phyloP scores from a whole-genome alignment of 2,888 invertebrate genomes.

The Aproaerema taeniolella region DNA sequence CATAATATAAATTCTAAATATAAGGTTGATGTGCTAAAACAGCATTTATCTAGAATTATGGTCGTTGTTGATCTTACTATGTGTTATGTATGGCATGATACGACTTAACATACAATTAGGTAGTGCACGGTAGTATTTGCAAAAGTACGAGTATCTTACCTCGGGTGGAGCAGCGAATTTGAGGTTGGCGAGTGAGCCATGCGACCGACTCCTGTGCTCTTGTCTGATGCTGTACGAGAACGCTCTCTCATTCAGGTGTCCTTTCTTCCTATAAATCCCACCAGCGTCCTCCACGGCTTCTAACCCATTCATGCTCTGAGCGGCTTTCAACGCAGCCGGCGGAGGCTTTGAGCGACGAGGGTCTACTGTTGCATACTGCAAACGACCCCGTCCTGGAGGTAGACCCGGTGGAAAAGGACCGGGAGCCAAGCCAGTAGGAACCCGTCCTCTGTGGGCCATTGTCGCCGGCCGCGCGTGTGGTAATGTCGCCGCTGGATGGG shows the following conservation, averaged over 20 bases:
- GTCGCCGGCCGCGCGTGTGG: constrained; percentile 68
- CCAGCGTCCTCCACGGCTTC: constrained; percentile 80
- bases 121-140: background rate
- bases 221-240: constrained; percentile 96
- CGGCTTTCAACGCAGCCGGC: constrained; percentile 80
- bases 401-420: constrained; percentile 60
- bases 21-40: too few species aligned
- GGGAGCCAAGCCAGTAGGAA: constrained; percentile 76
- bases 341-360: constrained; percentile 80
- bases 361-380: constrained; percentile 80
- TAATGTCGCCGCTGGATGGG: constrained; percentile 63
- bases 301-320: constrained; percentile 81
- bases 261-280: constrained; percentile 92
- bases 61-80: too few species aligned
- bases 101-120: too few species aligned
- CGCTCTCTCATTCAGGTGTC: constrained; percentile 94
- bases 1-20: background rate
- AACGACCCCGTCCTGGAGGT: constrained; percentile 54
- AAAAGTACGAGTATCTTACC: constrained; percentile 39
- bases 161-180: constrained; percentile 89
- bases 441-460: constrained; percentile 75
- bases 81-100: too few species aligned
- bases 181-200: constrained; percentile 93
- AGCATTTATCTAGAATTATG: too few species aligned
- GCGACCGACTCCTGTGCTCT: constrained; percentile 94